A percentile compares a stretch with the other conserved stretches of the same genome.
phyloP scores from a whole-genome alignment of 1,140 invertebrate species.

The Drosophila persimilis region DNA sequence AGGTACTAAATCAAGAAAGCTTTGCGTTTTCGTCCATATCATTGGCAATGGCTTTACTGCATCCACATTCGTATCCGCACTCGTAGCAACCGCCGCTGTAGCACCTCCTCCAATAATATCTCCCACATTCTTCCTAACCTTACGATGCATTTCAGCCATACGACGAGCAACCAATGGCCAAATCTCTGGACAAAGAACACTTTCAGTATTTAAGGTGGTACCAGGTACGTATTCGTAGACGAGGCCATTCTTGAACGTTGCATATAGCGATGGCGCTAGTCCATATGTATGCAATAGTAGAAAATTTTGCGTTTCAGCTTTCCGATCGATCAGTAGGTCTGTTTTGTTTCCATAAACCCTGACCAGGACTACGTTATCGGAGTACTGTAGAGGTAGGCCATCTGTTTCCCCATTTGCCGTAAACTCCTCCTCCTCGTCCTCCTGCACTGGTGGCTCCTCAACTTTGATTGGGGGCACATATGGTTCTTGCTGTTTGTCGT shows the following conservation, averaged over 20 bases:
- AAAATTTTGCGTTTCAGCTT: conserved; percentile 90
- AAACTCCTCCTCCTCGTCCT: conserved; percentile 30
- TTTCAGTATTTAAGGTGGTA: conserved; percentile 88
- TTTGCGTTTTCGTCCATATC: conserved; percentile 89
- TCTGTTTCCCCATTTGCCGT: conserved; percentile 45
- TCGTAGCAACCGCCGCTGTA: no score
- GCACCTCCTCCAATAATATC: no score
- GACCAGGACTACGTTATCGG: conserved; percentile 91
- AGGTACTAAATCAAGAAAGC: conserved; percentile 90
- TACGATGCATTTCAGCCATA: conserved; percentile 92
- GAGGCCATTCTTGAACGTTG: conserved; percentile 96
- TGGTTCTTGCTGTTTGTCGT: not conserved
- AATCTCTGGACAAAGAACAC: conserved; percentile 88
- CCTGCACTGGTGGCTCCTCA: conserved; percentile 33
- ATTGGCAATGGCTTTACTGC: conserved; percentile 83
- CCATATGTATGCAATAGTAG: conserved; percentile 88
- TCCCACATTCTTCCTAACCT: conserved; percentile 69
- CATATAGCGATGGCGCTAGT: conserved; percentile 93
- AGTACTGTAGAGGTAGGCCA: conserved; percentile 72
- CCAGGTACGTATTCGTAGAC: conserved; percentile 96
- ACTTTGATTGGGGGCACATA: conserved; percentile 55
- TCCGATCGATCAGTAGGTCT: conserved; percentile 95
- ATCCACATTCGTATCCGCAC: conserved; percentile 1
- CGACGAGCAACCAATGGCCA: conserved; percentile 90
- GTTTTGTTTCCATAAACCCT: conserved; percentile 97